Conservation (phyloP, 2,888 invertebrate species). For the Peribatodes rhomboidaria region DNA sequence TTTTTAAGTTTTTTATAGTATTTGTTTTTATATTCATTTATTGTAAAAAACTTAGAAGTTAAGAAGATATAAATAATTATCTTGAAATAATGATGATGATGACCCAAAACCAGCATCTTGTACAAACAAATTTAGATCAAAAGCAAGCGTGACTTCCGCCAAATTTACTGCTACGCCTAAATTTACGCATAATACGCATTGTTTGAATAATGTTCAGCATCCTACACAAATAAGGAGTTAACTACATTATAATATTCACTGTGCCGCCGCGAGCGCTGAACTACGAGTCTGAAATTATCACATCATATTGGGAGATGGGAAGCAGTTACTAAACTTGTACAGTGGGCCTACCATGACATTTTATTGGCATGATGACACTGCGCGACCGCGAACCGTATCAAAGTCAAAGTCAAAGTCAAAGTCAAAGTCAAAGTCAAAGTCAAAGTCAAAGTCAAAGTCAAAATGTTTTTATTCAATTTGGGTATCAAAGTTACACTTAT, state of each 20-base stretch:
- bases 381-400: background rate
- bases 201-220: slow-evolving; percentile 18
- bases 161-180: background rate
- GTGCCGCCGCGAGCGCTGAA: slow-evolving; percentile 14
- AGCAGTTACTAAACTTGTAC: slow-evolving; percentile 12
- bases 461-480: too few relatives aligned
- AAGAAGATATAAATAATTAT: too few relatives aligned
- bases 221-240: slow-evolving; percentile 24
- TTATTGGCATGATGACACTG: background rate
- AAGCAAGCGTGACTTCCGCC: background rate
- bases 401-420: too few relatives aligned
- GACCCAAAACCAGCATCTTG: too few relatives aligned
- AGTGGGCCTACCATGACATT: background rate
- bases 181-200: slow-evolving; percentile 11
- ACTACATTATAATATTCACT: slow-evolving; percentile 23
- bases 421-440: background rate
- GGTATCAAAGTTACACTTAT: too few relatives aligned
- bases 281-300: slow-evolving; percentile 14
- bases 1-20: too few relatives aligned
- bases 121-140: background rate
- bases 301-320: background rate
- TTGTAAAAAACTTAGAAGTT: too few relatives aligned
- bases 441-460: too few relatives aligned
- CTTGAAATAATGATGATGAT: too few relatives aligned
- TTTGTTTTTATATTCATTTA: too few relatives aligned